phyloP scores from a whole-genome alignment of 2,888 invertebrate genomes.

The Yponomeuta plumbellus region DNA sequence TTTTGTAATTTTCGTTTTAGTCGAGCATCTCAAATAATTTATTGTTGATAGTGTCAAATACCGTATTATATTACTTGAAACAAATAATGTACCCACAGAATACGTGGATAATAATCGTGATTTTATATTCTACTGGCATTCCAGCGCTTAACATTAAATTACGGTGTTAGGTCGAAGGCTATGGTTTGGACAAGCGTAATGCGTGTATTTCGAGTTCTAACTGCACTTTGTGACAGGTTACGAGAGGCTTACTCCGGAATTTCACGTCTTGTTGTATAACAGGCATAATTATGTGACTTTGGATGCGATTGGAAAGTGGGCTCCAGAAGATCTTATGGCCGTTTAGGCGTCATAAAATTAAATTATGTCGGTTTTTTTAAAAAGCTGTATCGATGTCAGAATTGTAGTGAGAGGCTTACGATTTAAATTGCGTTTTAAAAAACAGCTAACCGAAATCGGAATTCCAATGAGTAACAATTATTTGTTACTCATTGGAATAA shows the following conservation, averaged over 20 bases:
- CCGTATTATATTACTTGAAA: too few relatives aligned
- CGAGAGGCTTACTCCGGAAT: neutral
- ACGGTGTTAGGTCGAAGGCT: neutral
- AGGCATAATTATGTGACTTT: neutral
- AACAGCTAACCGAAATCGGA: too few relatives aligned
- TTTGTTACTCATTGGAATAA: too few relatives aligned
- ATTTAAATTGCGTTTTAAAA: too few relatives aligned
- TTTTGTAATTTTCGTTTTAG: too few relatives aligned
- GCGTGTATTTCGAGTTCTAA: constrained; percentile 1
- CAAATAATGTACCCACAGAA: too few relatives aligned
- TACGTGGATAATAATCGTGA: too few relatives aligned
- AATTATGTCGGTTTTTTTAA: neutral
- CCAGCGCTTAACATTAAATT: neutral
- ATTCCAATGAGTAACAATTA: too few relatives aligned
- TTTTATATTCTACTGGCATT: neutral
- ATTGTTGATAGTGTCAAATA: too few relatives aligned
- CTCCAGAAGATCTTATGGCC: neutral
- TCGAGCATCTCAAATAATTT: too few relatives aligned
- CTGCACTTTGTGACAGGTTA: neutral
- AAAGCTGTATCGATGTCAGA: too few relatives aligned
- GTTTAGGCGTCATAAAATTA: neutral
- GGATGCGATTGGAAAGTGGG: neutral
- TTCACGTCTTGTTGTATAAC: neutral
- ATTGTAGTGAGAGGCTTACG: too few relatives aligned
- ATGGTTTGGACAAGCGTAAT: neutral